phyloP scores from a whole-genome alignment of 2,888 invertebrate species.

The Bembecia ichneumoniformis region DNA sequence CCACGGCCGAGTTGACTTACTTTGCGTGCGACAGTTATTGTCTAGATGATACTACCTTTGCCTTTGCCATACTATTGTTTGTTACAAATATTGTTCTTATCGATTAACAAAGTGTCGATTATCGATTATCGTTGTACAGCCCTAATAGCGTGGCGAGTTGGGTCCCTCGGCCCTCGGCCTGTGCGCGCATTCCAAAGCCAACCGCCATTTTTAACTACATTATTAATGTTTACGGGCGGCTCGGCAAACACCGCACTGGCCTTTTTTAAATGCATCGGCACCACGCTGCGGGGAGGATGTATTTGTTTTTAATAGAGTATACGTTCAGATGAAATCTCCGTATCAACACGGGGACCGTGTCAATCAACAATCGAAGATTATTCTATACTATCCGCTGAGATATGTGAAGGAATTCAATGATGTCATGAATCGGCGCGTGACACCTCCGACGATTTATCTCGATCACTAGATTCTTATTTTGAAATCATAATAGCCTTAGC shows the following conservation, averaged over 20 bases:
- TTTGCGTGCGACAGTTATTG: too few species aligned
- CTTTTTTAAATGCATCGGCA: slow-evolving; percentile 36
- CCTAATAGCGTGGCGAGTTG: slow-evolving; percentile 24
- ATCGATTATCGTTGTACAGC: slow-evolving; percentile 24
- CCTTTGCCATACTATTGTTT: too few species aligned
- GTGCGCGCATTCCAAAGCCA: slow-evolving; percentile 49
- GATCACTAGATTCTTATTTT: neutral
- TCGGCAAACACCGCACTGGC: slow-evolving; percentile 40
- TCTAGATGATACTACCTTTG: too few species aligned
- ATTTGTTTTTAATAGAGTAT: slow-evolving; percentile 59
- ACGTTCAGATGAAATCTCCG: slow-evolving; percentile 33
- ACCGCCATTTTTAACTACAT: slow-evolving; percentile 68
- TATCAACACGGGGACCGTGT: slow-evolving; percentile 6
- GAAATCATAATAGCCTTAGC: neutral
- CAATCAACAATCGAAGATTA: slow-evolving; percentile 2
- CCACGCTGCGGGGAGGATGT: slow-evolving; percentile 34
- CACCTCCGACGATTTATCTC: neutral
- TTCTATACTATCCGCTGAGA: neutral
- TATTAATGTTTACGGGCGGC: slow-evolving; percentile 58
- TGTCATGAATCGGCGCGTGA: neutral
- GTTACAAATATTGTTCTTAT: too few species aligned
- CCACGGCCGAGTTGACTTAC: too few species aligned
- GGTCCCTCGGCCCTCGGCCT: slow-evolving; percentile 29
- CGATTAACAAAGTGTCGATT: too few species aligned
- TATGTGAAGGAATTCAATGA: neutral